Percentiles rank a stretch among this genome's conserved stretches.
phyloP scores from a whole-genome alignment of 2,888 invertebrate species.

The Hylaea fasciaria region DNA sequence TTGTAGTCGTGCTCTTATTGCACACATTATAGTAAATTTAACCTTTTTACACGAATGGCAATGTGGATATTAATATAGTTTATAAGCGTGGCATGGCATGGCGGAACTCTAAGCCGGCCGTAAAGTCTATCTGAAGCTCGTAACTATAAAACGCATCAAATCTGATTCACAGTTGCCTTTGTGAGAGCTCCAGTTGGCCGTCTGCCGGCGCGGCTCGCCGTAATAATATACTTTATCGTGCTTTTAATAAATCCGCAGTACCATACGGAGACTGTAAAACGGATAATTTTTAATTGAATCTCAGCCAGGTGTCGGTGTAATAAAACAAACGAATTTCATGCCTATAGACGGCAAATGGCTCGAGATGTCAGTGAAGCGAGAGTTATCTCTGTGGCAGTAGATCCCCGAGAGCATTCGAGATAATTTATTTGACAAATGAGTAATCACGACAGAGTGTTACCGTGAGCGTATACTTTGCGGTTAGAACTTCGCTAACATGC shows the following conservation, averaged over 20 bases:
- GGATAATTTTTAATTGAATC: conserved; percentile 74
- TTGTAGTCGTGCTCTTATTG: conserved; percentile 23
- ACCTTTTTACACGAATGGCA: conserved; percentile 47
- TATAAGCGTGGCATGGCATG: conserved; percentile 51
- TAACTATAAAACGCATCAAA: conserved; percentile 75
- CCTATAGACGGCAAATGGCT: conserved; percentile 45
- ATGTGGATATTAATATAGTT: conserved; percentile 49
- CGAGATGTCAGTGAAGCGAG: conserved; percentile 42
- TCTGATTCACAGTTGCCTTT: conserved; percentile 73
- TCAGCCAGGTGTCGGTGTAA: conserved; percentile 68
- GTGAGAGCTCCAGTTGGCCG: conserved; percentile 63
- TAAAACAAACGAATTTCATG: conserved; percentile 64
- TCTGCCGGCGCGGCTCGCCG: conserved; percentile 55
- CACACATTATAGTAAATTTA: conserved; percentile 28
- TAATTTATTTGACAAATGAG: conserved; percentile 46
- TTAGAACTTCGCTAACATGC: conserved; percentile 21
- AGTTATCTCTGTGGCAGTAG: conserved; percentile 36
- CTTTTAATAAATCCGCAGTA: conserved; percentile 67
- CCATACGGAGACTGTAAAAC: conserved; percentile 64
- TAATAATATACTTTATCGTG: conserved; percentile 70
- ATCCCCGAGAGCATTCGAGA: conserved; percentile 31
- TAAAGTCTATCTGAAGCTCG: conserved; percentile 68
- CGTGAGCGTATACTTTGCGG: conserved; percentile 6
- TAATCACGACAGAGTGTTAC: conserved; percentile 40
- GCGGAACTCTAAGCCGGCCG: conserved; percentile 59